These are phyloP conservation scores for Neelides folsomi DNA, from an alignment of 2,888 invertebrate genomes.

Conservation along the genomic window DNA sequence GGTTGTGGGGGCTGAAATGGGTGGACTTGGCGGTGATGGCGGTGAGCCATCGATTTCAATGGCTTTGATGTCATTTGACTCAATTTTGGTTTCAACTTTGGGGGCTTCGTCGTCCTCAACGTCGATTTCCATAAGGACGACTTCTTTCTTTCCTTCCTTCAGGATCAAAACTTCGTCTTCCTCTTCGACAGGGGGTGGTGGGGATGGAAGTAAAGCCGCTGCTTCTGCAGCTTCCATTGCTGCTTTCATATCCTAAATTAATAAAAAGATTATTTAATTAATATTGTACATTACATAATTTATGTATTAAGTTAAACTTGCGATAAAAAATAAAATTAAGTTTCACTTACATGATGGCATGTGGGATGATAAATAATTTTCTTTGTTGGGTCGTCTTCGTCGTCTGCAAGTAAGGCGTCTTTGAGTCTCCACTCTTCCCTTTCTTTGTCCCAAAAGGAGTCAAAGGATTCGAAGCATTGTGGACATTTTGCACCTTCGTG, in stretches of 20 bases:
- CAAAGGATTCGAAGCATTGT: slow-evolving; percentile 84
- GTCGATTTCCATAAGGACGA: slow-evolving; percentile 49
- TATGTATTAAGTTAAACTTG: background rate
- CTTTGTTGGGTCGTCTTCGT: slow-evolving; percentile 46
- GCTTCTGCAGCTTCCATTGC: slow-evolving; percentile 5
- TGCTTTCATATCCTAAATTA: slow-evolving; percentile 28
- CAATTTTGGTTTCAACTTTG: slow-evolving; percentile 46
- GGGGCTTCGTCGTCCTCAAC: slow-evolving; percentile 46
- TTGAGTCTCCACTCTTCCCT: slow-evolving; percentile 92
- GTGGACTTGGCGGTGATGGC: too few relatives aligned
- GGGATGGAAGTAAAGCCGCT: slow-evolving; percentile 4
- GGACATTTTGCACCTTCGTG: slow-evolving; percentile 58
- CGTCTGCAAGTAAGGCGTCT: slow-evolving; percentile 49
- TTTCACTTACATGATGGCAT: slow-evolving; percentile 57
- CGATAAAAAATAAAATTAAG: background rate
- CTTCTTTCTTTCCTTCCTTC: slow-evolving; percentile 31
- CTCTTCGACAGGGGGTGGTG: slow-evolving; percentile 14
- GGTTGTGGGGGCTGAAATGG: too few relatives aligned
- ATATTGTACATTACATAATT: background rate
- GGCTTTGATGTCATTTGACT: slow-evolving; percentile 45
- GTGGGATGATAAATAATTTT: slow-evolving; percentile 68
- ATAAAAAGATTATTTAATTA: background rate
- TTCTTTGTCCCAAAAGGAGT: slow-evolving; percentile 92
- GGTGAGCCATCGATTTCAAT: background rate
- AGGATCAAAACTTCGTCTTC: slow-evolving; percentile 32